Percentiles rank a stretch among this genome's conserved stretches.
phyloP scores from a whole-genome alignment of 2,113 vertebrate species.

The Pelecanus crispus region DNA sequence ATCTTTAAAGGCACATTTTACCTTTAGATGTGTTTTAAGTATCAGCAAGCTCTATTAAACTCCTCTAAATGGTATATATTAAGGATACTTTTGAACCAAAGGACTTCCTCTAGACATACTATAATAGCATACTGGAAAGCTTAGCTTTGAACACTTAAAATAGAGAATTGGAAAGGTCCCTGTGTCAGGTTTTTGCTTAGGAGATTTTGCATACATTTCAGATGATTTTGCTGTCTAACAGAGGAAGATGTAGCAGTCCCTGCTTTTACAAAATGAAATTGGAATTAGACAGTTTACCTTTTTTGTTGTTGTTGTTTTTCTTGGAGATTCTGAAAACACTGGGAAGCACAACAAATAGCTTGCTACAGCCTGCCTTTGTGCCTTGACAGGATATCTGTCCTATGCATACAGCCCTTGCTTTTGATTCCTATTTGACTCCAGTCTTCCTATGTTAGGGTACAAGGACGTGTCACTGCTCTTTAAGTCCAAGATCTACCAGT shows the following conservation, averaged over 20 bases:
- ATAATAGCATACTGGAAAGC: background rate
- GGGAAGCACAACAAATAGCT: background rate
- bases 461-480: background rate
- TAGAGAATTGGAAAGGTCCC: background rate
- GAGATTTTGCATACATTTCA: background rate
- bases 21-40: background rate
- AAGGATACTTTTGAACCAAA: background rate
- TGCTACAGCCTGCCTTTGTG: background rate
- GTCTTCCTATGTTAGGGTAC: background rate
- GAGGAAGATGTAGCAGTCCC: background rate
- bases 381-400: background rate
- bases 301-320: background rate
- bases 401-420: fast-evolving
- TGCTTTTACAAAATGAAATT: background rate
- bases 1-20: background rate
- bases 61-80: background rate
- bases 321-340: background rate
- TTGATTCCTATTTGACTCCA: background rate
- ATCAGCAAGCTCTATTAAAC: background rate
- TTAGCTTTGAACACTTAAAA: background rate
- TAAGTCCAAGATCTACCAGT: background rate
- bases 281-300: background rate
- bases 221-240: background rate
- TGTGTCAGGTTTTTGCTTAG: background rate
- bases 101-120: background rate